These are phyloP conservation scores for Mellilla xanthometata DNA, from an alignment of 2,888 invertebrate genomes.

Conservation along the genomic window DNA sequence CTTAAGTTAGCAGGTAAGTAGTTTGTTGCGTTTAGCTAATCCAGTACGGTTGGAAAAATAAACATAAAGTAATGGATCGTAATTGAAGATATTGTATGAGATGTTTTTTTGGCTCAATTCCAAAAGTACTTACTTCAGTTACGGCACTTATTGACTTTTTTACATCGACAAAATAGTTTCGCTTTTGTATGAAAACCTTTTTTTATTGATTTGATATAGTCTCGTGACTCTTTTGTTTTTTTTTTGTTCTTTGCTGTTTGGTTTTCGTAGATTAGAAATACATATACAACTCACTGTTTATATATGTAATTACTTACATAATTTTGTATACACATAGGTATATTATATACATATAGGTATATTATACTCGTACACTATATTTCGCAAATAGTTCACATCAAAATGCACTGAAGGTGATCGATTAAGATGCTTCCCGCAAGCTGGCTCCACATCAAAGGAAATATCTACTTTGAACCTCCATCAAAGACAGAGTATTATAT, in stretches of 20 bases:
- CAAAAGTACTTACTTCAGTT: not conserved
- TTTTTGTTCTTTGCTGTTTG: too few species aligned
- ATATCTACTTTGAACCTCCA: slow-evolving; percentile 15
- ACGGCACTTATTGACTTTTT: too few species aligned
- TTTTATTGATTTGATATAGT: too few species aligned
- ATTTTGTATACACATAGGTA: too few species aligned
- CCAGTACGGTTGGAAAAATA: slow-evolving; percentile 34
- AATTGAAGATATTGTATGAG: not conserved
- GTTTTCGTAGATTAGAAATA: too few species aligned
- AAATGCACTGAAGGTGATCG: not conserved
- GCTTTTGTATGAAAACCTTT: too few species aligned
- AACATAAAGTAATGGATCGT: not conserved
- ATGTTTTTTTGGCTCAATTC: not conserved
- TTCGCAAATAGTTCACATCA: not conserved
- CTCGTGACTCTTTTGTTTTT: too few species aligned
- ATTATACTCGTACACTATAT: too few species aligned
- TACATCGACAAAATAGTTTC: too few species aligned
- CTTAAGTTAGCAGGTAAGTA: slow-evolving; percentile 26
- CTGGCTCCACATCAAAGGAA: slow-evolving; percentile 25
- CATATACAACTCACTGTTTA: too few species aligned
- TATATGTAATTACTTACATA: too few species aligned
- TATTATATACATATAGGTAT: too few species aligned
- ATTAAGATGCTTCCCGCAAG: slow-evolving; percentile 10
- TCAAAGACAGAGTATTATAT: slow-evolving; percentile 28
- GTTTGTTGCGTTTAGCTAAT: slow-evolving; percentile 48